Percentiles rank a stretch among this genome's conserved stretches.
Conservation (phyloP, 2,113 vertebrate species). For the Saimiri boliviensis region DNA sequence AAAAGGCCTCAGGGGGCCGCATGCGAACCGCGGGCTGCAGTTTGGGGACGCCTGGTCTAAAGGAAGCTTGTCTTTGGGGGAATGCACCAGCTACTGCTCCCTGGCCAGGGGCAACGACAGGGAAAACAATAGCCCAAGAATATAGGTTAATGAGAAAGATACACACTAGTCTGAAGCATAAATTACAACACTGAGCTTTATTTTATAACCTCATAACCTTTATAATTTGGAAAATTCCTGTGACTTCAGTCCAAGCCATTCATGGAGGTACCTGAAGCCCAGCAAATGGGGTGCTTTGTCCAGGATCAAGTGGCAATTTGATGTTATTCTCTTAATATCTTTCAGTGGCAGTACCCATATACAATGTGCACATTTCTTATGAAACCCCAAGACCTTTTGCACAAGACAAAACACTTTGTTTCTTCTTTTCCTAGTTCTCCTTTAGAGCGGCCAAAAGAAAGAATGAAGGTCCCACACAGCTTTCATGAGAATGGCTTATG, state of each 20-base stretch:
- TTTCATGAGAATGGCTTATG: not conserved
- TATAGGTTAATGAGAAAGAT: not conserved
- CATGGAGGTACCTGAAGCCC: not conserved
- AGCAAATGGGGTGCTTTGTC: not conserved
- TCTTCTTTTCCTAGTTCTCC: not conserved
- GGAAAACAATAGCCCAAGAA: not conserved
- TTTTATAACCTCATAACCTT: not conserved
- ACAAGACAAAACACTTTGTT: not conserved
- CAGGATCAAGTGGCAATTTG: not conserved
- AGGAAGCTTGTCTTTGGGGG: constrained; percentile 33
- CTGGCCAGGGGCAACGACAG: not conserved
- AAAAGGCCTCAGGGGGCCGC: too few species aligned
- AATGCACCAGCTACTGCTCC: not conserved
- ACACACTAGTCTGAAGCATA: not conserved
- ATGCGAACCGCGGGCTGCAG: too few species aligned
- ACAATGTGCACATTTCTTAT: not conserved
- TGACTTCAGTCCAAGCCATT: not conserved
- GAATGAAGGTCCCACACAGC: too few species aligned
- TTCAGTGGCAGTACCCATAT: too few species aligned
- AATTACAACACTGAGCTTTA: not conserved
- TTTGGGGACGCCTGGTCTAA: too few species aligned
- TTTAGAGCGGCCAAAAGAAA: not conserved
- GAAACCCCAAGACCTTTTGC: not conserved
- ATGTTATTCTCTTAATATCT: not conserved
- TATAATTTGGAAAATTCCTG: not conserved